Percentiles rank a stretch among this genome's conserved stretches.
phyloP scores from a whole-genome alignment of 2,888 invertebrate species.

The Chrysodeixis includens region DNA sequence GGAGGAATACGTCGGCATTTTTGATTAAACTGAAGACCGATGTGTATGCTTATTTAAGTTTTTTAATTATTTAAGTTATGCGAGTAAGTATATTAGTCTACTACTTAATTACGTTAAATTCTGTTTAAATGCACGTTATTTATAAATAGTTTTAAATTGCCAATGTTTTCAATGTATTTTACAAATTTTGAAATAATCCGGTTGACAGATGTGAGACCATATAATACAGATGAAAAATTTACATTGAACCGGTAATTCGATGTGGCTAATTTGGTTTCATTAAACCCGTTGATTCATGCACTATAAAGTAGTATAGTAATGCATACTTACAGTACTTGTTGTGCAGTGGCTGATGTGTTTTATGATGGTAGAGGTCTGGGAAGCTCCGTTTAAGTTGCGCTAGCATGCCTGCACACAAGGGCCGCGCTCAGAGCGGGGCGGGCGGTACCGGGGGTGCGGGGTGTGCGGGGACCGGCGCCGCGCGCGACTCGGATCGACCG shows the following conservation, averaged over 20 bases:
- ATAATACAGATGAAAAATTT: conserved; percentile 55
- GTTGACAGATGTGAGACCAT: conserved; percentile 35
- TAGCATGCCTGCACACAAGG: conserved; percentile 94
- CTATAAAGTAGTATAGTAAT: conserved; percentile 71
- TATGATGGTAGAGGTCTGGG: conserved; percentile 94
- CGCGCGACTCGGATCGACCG: conserved; percentile 28
- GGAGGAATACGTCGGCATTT: conserved; percentile 12
- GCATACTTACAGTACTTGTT: conserved; percentile 91
- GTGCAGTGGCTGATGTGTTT: conserved; percentile 93
- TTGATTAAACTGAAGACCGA: conserved; percentile 19
- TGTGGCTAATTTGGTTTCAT: conserved; percentile 30
- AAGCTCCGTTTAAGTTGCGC: conserved; percentile 96
- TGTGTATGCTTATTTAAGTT: not conserved
- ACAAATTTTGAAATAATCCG: conserved; percentile 22
- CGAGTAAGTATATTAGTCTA: not conserved
- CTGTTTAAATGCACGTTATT: conserved; percentile 14
- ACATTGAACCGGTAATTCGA: conserved; percentile 40
- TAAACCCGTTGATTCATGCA: conserved; percentile 67
- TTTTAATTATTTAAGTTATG: not conserved
- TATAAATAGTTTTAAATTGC: not conserved
- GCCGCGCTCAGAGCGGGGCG: conserved; percentile 87
- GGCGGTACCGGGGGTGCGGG: conserved; percentile 73
- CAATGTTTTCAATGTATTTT: not conserved
- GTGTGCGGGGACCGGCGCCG: conserved; percentile 42
- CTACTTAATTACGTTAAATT: not conserved